Percentiles rank a stretch among this genome's conserved stretches.
Evolutionary conservation across 2,797 vertebrate genomes (phyloP).

Genomic region (Scleropages formosus): DNA sequence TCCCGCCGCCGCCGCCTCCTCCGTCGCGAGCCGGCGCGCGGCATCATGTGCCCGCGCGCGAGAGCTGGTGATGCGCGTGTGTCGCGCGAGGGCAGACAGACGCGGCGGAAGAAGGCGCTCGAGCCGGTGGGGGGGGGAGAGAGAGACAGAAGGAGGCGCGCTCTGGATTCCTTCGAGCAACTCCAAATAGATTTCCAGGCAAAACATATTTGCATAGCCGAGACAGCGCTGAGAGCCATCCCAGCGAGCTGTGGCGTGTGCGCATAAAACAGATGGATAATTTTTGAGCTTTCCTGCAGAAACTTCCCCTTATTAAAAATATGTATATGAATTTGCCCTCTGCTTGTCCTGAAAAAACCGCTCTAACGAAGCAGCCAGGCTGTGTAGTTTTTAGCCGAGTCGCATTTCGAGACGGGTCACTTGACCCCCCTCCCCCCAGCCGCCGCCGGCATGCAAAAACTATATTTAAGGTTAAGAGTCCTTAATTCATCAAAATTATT

Average conservation of each 20-base stretch:
- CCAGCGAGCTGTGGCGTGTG: slow-evolving; percentile 63
- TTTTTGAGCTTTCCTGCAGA: slow-evolving; percentile 68
- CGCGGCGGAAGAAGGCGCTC: slow-evolving; percentile 41
- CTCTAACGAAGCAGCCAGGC: slow-evolving; percentile 38
- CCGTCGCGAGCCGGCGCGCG: slow-evolving; percentile 23
- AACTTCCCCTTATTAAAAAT: slow-evolving; percentile 66
- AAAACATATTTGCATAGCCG: slow-evolving; percentile 82
- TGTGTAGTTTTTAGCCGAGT: slow-evolving; percentile 27
- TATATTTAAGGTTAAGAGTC: too few relatives aligned
- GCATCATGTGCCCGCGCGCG: slow-evolving; percentile 43
- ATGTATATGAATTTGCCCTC: slow-evolving; percentile 39
- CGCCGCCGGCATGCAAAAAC: too few relatives aligned
- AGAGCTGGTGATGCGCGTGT: slow-evolving; percentile 69
- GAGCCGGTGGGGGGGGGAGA: slow-evolving; percentile 63
- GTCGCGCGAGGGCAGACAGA: slow-evolving; percentile 67
- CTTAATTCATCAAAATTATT: too few relatives aligned
- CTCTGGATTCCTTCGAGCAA: slow-evolving; percentile 84
- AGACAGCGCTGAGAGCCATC: slow-evolving; percentile 72
- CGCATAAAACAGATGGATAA: slow-evolving; percentile 71
- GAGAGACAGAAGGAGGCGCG: slow-evolving; percentile 83
- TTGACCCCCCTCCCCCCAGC: too few relatives aligned
- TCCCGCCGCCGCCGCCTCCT: slow-evolving; percentile 43
- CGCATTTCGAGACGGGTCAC: too few relatives aligned
- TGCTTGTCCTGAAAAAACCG: slow-evolving; percentile 20
- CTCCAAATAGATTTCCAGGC: slow-evolving; percentile 78